phyloP scores from a whole-genome alignment of 2,888 invertebrate genomes.

The Mechanitis messenoides region DNA sequence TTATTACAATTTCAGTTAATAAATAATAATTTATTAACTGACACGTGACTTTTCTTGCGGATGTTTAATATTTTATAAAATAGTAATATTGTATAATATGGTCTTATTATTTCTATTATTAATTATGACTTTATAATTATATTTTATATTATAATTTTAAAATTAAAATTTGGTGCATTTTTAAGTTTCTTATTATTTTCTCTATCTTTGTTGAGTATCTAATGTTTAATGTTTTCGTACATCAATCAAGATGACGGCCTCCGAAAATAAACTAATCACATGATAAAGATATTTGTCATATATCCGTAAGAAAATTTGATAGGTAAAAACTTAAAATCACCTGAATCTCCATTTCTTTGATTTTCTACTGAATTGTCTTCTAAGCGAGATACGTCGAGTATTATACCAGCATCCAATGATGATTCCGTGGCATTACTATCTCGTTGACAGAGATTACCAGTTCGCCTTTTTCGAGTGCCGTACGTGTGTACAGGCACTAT shows the following conservation, averaged over 20 bases:
- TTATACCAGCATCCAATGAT: constrained; percentile 62
- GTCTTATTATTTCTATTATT: no score
- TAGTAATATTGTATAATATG: no score
- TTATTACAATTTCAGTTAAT: no score
- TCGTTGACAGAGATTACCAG: constrained; percentile 82
- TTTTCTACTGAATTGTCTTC: constrained; percentile 50
- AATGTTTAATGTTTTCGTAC: not conserved
- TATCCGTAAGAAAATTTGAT: not conserved
- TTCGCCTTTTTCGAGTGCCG: constrained; percentile 85
- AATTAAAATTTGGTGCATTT: no score
- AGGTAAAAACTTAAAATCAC: constrained; percentile 38
- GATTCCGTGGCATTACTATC: constrained; percentile 68
- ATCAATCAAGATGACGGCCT: constrained; percentile 19
- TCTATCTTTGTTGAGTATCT: not conserved
- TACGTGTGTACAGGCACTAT: constrained; percentile 93
- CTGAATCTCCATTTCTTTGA: constrained; percentile 52
- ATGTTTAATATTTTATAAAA: no score
- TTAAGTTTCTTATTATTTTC: no score
- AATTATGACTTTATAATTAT: no score
- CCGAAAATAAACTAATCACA: not conserved
- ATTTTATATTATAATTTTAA: no score
- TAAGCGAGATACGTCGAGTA: constrained; percentile 62
- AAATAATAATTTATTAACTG: no score
- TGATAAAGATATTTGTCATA: constrained; percentile 1
- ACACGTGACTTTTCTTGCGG: no score